phyloP scores from a whole-genome alignment of 2,888 invertebrate species.

The Enoplolaimus lenunculus region DNA sequence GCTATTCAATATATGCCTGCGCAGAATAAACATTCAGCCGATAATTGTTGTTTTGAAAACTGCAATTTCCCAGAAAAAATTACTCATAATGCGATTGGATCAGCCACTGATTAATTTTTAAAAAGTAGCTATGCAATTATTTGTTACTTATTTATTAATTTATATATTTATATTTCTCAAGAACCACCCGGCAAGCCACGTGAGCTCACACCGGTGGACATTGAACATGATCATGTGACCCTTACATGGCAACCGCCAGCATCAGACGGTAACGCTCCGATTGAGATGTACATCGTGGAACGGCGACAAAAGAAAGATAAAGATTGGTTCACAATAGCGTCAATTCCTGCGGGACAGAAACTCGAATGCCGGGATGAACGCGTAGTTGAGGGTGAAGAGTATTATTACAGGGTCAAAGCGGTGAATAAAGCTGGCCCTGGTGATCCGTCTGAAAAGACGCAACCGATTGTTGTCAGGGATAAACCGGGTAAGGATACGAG shows the following conservation, averaged over 20 bases:
- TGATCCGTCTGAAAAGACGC: slow-evolving; percentile 57
- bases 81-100: no score
- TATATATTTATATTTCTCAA: no score
- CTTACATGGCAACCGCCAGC: slow-evolving; percentile 34
- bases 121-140: no score
- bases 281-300: slow-evolving; percentile 38
- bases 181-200: slow-evolving; percentile 45
- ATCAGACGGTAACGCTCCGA: slow-evolving; percentile 35
- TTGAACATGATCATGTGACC: slow-evolving; percentile 34
- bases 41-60: no score
- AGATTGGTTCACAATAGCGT: slow-evolving; percentile 37
- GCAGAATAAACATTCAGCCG: no score
- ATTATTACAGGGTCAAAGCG: slow-evolving; percentile 49
- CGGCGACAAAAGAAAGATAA: slow-evolving; percentile 41
- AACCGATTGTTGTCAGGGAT: slow-evolving; percentile 32
- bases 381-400: slow-evolving; percentile 41
- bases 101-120: no score
- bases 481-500: slow-evolving; percentile 32
- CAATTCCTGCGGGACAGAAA: slow-evolving; percentile 29
- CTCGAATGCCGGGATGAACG: slow-evolving; percentile 32
- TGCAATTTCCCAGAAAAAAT: no score
- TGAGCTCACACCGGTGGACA: slow-evolving; percentile 37
- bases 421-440: slow-evolving; percentile 77
- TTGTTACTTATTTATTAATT: no score
- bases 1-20: no score